Evolutionary conservation across 2,113 vertebrate species (phyloP), one percentile per base, ranked within the genome.

Genomic region (Rhizomys pruinosus): DNA sequence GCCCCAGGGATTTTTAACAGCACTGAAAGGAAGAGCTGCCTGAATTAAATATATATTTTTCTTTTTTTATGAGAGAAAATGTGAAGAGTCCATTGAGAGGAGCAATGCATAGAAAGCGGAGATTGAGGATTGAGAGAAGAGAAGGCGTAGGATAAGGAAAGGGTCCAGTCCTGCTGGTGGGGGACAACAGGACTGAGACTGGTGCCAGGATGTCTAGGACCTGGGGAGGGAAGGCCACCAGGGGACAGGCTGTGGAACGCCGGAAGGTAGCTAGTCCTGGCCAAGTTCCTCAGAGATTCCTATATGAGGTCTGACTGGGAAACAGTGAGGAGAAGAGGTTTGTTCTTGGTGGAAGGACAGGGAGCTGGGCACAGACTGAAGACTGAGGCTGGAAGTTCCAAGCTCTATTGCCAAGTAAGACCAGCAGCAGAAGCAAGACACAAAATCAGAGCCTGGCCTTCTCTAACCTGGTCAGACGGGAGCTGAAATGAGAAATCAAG

Each of bases 181-280:
- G 87, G 47, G 27, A 63, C 2, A 34, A 42, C 66, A 25, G 7
- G 44, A 10, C n/a, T 32, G 32, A 55, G 59, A 6, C 27, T 32
- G 29, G 44, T n/a, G 76, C 34, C 42, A 5, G 11, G 7, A 10
- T 4, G 3, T 12, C 69, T 10, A 32, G 47, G 27, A 29, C 13
- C 78, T n/a, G 11, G 3, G 8, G 63, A 52, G 0, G 2, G 5
- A 52, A 23, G 23, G 6, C 42, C 20, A 15, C 34, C 9, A 17
- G 12, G 0, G 10, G 2, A 0, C 7, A 15, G 11, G 9, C 16
- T 42, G 1, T 15, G 20, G 39, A 25, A 55, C 17, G 20, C 52
- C 29, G 12, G 63, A 8, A 12, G 25, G 8, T 20, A 59, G 6
- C 0, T 44, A 34, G 15, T 17, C 47, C 16, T 7, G 7, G 23